Percentiles rank a stretch among this genome's conserved stretches.
Conservation (phyloP, 2,797 vertebrate species). For the Gastrophryne carolinensis region DNA sequence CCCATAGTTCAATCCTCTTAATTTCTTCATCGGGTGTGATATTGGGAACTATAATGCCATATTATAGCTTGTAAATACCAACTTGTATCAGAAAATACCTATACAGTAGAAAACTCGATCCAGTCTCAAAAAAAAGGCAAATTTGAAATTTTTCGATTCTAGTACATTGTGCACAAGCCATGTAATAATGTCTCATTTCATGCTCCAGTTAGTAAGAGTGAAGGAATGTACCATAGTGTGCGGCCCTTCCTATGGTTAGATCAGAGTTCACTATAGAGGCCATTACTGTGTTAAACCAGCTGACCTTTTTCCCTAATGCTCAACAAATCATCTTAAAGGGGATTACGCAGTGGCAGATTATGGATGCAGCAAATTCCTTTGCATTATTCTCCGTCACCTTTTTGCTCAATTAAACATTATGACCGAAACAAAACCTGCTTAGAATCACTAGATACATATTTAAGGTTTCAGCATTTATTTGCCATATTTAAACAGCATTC, state of each 20-base stretch:
- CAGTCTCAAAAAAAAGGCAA: background rate
- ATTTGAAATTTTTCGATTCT: background rate
- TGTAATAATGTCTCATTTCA: background rate
- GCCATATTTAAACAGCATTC: too few species aligned
- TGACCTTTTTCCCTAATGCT: slow-evolving; percentile 36
- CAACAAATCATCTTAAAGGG: slow-evolving; percentile 40
- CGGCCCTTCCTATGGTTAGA: slow-evolving; percentile 13
- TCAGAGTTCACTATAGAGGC: slow-evolving; percentile 9
- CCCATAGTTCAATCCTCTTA: too few species aligned
- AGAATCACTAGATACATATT: background rate
- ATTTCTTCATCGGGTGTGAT: too few species aligned
- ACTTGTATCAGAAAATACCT: too few species aligned
- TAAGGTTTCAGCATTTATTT: too few species aligned
- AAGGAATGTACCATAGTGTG: background rate
- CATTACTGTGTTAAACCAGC: slow-evolving; percentile 11
- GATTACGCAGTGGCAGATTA: slow-evolving; percentile 18
- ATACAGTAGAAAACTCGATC: background rate
- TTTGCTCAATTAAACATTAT: background rate
- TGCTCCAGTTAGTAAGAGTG: background rate
- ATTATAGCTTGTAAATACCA: too few species aligned
- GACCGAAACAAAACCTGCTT: background rate
- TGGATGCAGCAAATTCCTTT: slow-evolving; percentile 2
- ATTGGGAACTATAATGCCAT: too few species aligned
- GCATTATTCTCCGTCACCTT: background rate
- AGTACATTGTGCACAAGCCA: background rate